Evolutionary conservation across 1,140 invertebrate genomes (phyloP), one percentile per base, ranked within the genome.

Genomic region (Meloidogyne chitwoodi): DNA sequence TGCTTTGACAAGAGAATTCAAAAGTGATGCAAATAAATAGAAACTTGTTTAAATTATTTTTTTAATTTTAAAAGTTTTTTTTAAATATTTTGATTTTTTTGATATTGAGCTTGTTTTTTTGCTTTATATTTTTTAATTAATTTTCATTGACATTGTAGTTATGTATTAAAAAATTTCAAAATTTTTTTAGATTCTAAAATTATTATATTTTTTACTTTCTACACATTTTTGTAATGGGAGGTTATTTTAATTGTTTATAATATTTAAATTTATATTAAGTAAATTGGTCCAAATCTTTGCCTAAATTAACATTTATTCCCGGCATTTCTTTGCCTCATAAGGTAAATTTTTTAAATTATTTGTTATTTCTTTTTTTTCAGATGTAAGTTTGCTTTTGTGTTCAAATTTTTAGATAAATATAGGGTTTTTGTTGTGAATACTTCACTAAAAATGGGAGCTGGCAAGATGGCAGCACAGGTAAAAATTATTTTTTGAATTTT

Each of bases 351-450:
- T 56, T 16, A 14, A 44, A 44, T 48, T 48, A 48, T 1, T 41
- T 41, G n/a, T n/a, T n/a, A n/a, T n/a, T 41, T 3, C 6, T 56
- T 6, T 56, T n/a, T 56, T 48, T 56, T 56, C 6, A 56, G 48
- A 56, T 56, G 48, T 56, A n/a, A 22, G 48, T 56, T 4, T 44
- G n/a, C n/a, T 56, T 8, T n/a, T n/a, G n/a, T n/a, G 19, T 14
- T n/a, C 6, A 8, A n/a, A 48, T 48, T 48, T 56, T n/a, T n/a
- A 56, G n/a, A n/a, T 56, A 56, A n/a, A 0, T 56, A 6, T 88
- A 91, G 91, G 91, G 90, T 91, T 31, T 91, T 91, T 87, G 89
- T 91, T 19, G 89, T 91, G 1, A 91, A 91, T 83, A 84, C 79
- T 24, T 88, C 89, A 48, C 83, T 91, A 65, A 88, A 89, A 71